Base-by-base conservation (phyloP, 2,888 invertebrate genomes). In the Lepidonotus clava region DNA sequence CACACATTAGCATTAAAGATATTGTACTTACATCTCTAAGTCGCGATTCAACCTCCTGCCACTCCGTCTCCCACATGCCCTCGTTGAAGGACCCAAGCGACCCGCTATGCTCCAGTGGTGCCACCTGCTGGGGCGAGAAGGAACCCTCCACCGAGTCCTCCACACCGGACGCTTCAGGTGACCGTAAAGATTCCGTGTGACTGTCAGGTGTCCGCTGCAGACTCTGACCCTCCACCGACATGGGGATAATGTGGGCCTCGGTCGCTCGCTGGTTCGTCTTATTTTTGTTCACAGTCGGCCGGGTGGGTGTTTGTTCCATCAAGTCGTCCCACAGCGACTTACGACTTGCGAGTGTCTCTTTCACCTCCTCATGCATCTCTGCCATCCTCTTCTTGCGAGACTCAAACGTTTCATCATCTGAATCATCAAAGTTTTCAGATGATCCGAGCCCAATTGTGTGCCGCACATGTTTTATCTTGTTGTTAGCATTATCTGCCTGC, bases 301-400 rank as follows among this genome's bases (percentile, higher is more conserved):
- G 24, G 0, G 80, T 80, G 5, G 80, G 80, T 11, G 80, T 80
- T 34, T 80, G 80, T 8, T 80, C 80, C 80, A 80, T 80, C 28
- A 80, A 24, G 46, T 80, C 80, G 18, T 80, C 80, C 80, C 80
- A 80, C 28, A 80, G 80, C 28, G 80, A 80, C 51, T 80, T 80
- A 11, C 80, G 80, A 21, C 80, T 80, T 24, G 80, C 51, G n/a
- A 80, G n/a, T 46, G 80, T 80, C 32, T 80, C 80, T 34, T 80
- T 80, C 0, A 80, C 80, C 32, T 24, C 41, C 41, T 80, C 28
- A 8, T 24, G 32, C 80, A 80, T 80, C 28, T 80, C 80, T 0
- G 80, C 80, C 80, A 80, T 80, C 1, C 46, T 24, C 46, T 41
- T 80, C 80, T 80, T 46, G 8, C 80, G 41, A 46, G 40, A 18